Base-by-base conservation (phyloP, 2,113 vertebrate species). In the Chionodraco myersi region DNA sequence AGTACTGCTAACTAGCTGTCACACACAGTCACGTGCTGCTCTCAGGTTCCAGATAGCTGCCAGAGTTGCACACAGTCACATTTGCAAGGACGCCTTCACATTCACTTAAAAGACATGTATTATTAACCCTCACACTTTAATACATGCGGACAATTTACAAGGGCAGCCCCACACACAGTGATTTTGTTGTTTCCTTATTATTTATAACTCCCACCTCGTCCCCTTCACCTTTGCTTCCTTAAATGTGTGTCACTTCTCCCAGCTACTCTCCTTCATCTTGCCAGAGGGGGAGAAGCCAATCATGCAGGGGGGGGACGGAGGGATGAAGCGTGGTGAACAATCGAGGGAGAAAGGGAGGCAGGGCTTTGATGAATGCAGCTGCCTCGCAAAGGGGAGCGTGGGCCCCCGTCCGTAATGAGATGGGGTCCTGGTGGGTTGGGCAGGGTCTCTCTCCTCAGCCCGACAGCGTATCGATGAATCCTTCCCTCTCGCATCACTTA, bases 391-490 rank as follows among this genome's bases (percentile, higher is more conserved):
- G 77, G 78, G 79, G 79, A 78, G 80, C 63, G 49, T 67, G 75
- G 87, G 86, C 86, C 51, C 15, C 74, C 9, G 45, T 82, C 69
- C 23, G 83, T 90, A 90, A 92, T 86, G 90, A 90, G 89, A 90
- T 86, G 26, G 52, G 89, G 86, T 84, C 86, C 77, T 82, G 73
- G 84, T 78, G 91, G 86, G 83, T 91, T 90, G 88, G 83, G 84
- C 86, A 64, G 82, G 87, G 88, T 88, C 84, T 78, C 85, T 80
- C 76, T 79, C 77, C 82, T 78, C 79, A 71, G 67, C 60, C 72
- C 85, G 88, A 83, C 91, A 86, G 80, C n/a, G n/a, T 87, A 90
- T 92, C 70, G 89, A 92, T 93, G 82, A 88, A 83, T 86, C 82
- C 79, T 64, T 72, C 74, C 77, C 76, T 73, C 80, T 80, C 1